These are phyloP conservation scores for Dendrocincla fuliginosa DNA, from an alignment of 2,797 vertebrate genomes.

Conservation along the genomic window DNA sequence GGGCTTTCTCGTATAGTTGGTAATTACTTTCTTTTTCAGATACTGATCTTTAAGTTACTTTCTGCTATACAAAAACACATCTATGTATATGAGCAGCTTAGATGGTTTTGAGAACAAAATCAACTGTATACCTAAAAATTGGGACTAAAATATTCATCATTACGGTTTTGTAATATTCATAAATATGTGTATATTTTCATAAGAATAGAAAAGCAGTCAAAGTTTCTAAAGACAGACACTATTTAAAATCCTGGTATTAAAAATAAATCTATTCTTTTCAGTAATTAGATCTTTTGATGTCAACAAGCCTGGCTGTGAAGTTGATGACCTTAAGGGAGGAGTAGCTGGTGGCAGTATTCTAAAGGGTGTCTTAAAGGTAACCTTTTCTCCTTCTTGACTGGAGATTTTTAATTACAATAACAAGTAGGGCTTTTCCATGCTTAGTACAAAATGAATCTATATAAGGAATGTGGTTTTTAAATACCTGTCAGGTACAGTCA, in stretches of 20 bases:
- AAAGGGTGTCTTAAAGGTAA: constrained; percentile 97
- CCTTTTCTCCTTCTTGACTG: background rate
- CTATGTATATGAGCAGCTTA: background rate
- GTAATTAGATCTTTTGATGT: constrained; percentile 98
- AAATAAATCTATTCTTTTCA: constrained; percentile 61
- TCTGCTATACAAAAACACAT: background rate
- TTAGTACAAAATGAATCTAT: background rate
- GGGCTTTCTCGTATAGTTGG: background rate
- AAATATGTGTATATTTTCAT: background rate
- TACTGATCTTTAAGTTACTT: background rate
- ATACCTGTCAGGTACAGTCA: background rate
- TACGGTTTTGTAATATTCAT: background rate
- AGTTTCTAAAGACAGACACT: background rate
- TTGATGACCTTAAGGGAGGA: constrained; percentile 97
- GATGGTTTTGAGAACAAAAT: background rate
- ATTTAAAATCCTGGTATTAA: background rate
- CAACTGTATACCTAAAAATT: background rate
- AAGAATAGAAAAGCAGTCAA: background rate
- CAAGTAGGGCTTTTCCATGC: background rate
- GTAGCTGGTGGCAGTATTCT: constrained; percentile 98
- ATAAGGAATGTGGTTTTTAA: background rate
- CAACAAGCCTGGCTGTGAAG: constrained; percentile 98
- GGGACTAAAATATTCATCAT: background rate
- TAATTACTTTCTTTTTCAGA: background rate
- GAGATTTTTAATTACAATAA: background rate